Base-by-base conservation (phyloP, 2,797 vertebrate species). In the Danio albolineatus region DNA sequence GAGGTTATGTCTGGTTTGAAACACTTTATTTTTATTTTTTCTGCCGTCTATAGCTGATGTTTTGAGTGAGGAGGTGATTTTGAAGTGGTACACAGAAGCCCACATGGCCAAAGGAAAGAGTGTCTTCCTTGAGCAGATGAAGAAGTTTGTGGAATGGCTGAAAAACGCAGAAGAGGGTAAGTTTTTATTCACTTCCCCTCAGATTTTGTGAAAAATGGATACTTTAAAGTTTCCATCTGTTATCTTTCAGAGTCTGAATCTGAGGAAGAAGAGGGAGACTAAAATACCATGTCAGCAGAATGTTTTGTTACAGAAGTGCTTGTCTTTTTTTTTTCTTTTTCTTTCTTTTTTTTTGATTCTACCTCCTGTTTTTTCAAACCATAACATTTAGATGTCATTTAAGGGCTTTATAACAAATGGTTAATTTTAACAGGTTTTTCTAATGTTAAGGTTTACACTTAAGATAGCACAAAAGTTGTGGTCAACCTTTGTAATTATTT, bases 121-220 rank as follows among this genome's bases (percentile, higher is more conserved):
- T 2, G 93, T 98, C 59, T 99, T 99, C 92, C 95, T 99, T 76
- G 97, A 99, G 85, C 97, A 99, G 87, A 99, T 98, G 96, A 98
- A 98, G 83, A 98, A 97, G 88, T 99, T 99, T 78, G 96, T 98
- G 0, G 97, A 99, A 87, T 98, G 97, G 97, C 95, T 99, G 85
- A 98, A 97, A 90, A 98, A 97, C 10, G 97, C 96, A 0, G 97
- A 99, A 89, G 97, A 99, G 95, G 97, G 97, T 97, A 88, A 88
- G 73, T 2, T 41, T 19, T 5, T 39, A n/a, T 13, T 19, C 16
- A 12, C 6, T 2, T 2, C 19, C 1, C 6, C n/a, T 41, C 28
- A 9, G 36, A 7, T 2, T 14, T 12, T 39, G 10, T 12, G 14
- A n/a, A 16, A 51, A 59, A 10, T 51, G 13, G 4, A 5, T 4